These are phyloP conservation scores for Leptopterna dolabrata DNA, from an alignment of 2,888 invertebrate species.

Conservation along the genomic window DNA sequence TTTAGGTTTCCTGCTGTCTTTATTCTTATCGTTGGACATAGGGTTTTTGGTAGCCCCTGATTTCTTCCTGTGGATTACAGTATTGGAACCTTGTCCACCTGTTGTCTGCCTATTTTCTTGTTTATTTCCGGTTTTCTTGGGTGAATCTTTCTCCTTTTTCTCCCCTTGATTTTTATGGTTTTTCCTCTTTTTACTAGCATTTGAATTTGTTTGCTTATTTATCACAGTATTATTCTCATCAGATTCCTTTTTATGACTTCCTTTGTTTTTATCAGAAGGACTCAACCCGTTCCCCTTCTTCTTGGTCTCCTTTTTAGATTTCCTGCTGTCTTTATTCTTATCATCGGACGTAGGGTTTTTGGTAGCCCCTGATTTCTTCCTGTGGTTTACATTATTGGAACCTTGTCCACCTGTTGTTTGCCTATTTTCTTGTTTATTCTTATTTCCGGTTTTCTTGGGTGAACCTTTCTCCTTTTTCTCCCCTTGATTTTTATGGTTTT, in stretches of 20 bases:
- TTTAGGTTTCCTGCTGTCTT: neutral
- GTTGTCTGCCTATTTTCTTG: too few species aligned
- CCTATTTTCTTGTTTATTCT: neutral
- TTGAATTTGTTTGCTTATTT: neutral
- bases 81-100: too few species aligned
- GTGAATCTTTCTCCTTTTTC: neutral
- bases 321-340: neutral
- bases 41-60: neutral
- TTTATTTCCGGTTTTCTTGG: neutral
- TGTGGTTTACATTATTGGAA: too few species aligned
- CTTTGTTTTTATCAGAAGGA: too few species aligned
- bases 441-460: neutral
- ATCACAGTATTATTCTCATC: too few species aligned
- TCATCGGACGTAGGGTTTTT: too few species aligned
- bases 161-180: neutral
- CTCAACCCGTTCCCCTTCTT: neutral
- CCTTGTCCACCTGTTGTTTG: too few species aligned
- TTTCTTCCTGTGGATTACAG: too few species aligned
- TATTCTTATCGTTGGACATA: neutral
- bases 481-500: neutral
- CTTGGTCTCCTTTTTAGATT: neutral
- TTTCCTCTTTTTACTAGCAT: neutral
- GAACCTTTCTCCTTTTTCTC: neutral
- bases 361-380: too few species aligned
- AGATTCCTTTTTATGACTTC: too few species aligned